Percentiles rank a stretch among this genome's conserved stretches.
These are phyloP conservation scores for Scelioninae gen. 2 DNA, from an alignment of 2,888 invertebrate genomes.

Conservation along the genomic window DNA sequence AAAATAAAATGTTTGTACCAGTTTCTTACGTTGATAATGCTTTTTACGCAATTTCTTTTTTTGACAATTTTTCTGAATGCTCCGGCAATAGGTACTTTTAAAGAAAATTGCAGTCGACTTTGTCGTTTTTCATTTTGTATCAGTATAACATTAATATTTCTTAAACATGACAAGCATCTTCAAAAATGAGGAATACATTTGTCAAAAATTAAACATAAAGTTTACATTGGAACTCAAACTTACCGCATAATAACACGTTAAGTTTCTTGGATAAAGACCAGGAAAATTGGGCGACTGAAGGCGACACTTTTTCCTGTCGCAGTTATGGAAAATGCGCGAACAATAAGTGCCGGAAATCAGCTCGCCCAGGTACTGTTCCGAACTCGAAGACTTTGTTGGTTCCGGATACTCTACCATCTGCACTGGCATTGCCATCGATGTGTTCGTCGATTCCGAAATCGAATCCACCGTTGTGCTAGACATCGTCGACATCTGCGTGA, in stretches of 20 bases:
- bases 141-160: too few relatives aligned
- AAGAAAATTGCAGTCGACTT: too few relatives aligned
- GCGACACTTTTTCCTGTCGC: conserved; percentile 91
- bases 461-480: conserved; percentile 64
- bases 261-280: conserved; percentile 93
- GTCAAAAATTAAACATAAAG: too few relatives aligned
- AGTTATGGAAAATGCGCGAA: conserved; percentile 93
- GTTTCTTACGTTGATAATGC: too few relatives aligned
- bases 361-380: conserved; percentile 87
- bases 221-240: conserved; percentile 56
- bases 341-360: conserved; percentile 94
- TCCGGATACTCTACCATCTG: conserved; percentile 71
- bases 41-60: too few relatives aligned
- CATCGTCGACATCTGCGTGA: conserved; percentile 65
- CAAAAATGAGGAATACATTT: too few relatives aligned
- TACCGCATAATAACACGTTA: conserved; percentile 95
- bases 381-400: conserved; percentile 67
- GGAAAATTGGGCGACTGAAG: conserved; percentile 95
- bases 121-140: too few relatives aligned
- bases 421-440: conserved; percentile 69
- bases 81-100: too few relatives aligned
- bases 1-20: too few relatives aligned
- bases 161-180: too few relatives aligned
- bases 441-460: conserved; percentile 67
- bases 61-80: too few relatives aligned